Evolutionary conservation across 2,797 vertebrate species (phyloP), one percentile per base, ranked within the genome.

Genomic region (Urosaurus nigricauda): DNA sequence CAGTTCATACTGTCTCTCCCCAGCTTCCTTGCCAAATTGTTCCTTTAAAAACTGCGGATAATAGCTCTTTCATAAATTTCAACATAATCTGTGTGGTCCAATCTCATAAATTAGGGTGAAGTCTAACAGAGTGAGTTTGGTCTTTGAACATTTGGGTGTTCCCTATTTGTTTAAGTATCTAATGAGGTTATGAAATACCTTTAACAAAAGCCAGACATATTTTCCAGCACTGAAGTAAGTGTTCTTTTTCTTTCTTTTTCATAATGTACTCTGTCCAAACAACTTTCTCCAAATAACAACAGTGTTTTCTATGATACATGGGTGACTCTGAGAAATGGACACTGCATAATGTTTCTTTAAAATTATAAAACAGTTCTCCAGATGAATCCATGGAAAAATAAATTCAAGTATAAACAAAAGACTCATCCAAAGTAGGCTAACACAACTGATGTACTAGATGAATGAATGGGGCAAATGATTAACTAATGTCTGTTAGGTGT

Each of bases 321-420:
- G 16, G 29, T 0, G 82, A 85, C 17, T 83, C 58, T 53, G 9
- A 85, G 74, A 83, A 1, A 3, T 47, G 83, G 56, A 77, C 24
- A 37, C 24, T 58, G 53, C 51, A 58, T 40, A 14, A 16, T 21
- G 84, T 71, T 3, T 81, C 86, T 86, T n/a, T 68, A 79, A 84
- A 68, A 60, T 17, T 70, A 9, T 43, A 37, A 87, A 47, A 26
- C 1, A 74, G 16, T 81, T 80, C 37, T 77, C 1, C 1, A 56
- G 71, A 19, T 75, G 78, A 89, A 26, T 63, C 83, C 74, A 40
- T 26, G 43, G 78, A 91, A 9, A n/a, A 84, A 79, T 60, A n/a
- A 82, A 86, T 29, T 43, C 75, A 85, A 74, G 3, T 51, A 89
- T 17, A 65, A 89, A 37, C 17, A 82, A 84, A 6, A 56, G 3